Conservation (phyloP, 2,797 vertebrate genomes). For the Staurois parvus region DNA sequence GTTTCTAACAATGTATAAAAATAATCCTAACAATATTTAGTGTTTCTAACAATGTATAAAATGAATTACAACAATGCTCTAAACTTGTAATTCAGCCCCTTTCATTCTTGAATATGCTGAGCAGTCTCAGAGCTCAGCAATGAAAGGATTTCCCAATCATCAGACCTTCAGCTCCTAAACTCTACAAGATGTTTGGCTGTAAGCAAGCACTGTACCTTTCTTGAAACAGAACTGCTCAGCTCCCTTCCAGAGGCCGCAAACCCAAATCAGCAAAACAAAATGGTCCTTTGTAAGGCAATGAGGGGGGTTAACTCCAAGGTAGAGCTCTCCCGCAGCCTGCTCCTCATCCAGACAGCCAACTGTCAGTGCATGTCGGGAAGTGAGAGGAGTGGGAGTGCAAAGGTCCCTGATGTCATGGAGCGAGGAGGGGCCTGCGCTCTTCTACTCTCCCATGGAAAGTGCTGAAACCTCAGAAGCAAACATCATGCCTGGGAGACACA, state of each 20-base stretch:
- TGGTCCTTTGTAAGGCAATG: background rate
- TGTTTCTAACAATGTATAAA: no score
- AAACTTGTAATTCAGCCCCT: no score
- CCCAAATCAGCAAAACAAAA: background rate
- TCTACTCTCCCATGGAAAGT: slow-evolving; percentile 18
- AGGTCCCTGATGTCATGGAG: slow-evolving; percentile 55
- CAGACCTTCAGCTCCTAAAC: background rate
- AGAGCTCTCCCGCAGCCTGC: slow-evolving; percentile 36
- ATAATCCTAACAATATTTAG: no score
- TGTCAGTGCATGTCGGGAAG: slow-evolving; percentile 45
- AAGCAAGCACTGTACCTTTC: slow-evolving; percentile 5
- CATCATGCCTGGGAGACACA: slow-evolving; percentile 23
- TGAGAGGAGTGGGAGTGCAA: slow-evolving; percentile 42
- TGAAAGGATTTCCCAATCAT: no score
- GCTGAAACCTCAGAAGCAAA: slow-evolving; percentile 20
- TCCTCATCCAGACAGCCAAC: slow-evolving; percentile 33
- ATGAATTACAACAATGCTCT: no score
- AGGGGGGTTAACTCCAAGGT: slow-evolving; percentile 38
- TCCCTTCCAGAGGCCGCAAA: background rate
- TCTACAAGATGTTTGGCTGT: background rate
- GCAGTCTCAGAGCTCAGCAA: no score
- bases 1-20: no score
- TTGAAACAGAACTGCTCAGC: background rate
- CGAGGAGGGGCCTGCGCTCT: slow-evolving; percentile 46
- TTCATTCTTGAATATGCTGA: no score